Base-by-base conservation (phyloP, 2,113 vertebrate genomes). In the Gorsachius goisagi region DNA sequence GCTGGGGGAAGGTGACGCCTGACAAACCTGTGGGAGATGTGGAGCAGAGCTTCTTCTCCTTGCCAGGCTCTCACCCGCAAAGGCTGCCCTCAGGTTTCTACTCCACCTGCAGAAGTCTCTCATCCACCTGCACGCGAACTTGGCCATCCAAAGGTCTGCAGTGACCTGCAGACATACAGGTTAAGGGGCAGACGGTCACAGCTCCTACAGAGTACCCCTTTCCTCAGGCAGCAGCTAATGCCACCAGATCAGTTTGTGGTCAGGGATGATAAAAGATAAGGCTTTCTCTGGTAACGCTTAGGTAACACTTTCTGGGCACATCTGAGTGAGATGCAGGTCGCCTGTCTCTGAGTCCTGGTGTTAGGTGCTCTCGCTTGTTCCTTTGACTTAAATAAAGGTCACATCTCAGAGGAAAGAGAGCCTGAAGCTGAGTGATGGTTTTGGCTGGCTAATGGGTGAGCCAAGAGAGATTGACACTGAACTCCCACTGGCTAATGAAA, bases 31-130 rank as follows among this genome's bases (percentile, higher is more conserved):
- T 2, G 4, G 56, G 10, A 86, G 12, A 21, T 3, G 8, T 1
- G 16, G 24, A 59, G 16, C 32, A 84, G n/a, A 77, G 23, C 30
- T 76, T 4, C 45, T 53, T 28, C 18, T 62, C 17, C 52, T 56
- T 35, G 8, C 12, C 4, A 7, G 37, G 12, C 18, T 79, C 3
- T 28, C 26, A 41, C 8, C 6, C 1, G 2, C 20, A 59, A 41
- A 80, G 11, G 37, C 33, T 50, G 20, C 11, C 53, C 11, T 60
- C 33, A 14, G 18, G 4, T 39, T 74, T 68, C 0, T 0, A 4
- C 24, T 68, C 23, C 16, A 1, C 39, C 39, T 16, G 28, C 6
- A 44, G 12, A 80, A 56, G 7, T 16, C 7, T 84, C 21, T 88
- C 21, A 39, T 44, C 8, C 3, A 20, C 23, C 64, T 45, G 19